Base-by-base conservation (phyloP, 2,113 vertebrate genomes). In the Triplophysa siluroides region DNA sequence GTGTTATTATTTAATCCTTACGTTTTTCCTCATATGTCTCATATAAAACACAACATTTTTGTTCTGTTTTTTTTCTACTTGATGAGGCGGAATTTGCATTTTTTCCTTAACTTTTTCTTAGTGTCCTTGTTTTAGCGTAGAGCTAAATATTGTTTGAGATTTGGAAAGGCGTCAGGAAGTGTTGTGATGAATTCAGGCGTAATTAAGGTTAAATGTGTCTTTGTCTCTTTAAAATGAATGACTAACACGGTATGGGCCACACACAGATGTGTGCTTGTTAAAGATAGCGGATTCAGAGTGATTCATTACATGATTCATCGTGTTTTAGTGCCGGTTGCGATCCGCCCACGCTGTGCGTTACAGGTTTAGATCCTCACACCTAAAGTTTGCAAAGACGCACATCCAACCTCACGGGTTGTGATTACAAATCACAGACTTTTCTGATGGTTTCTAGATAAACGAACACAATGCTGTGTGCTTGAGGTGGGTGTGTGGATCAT, bases 201-300 rank as follows among this genome's bases (percentile, higher is more conserved):
- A 56, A 60, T 60, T 58, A 65, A 64, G 33, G 79, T 74, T 79
- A 69, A 81, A 65, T 16, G 16, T 38, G 12, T 56, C 21, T 77
- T 76, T 72, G 23, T 67, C 54, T 64, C 61, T 71, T 52, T 38
- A 33, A 56, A 67, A 66, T 61, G 16, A 66, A 79, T 82, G 78
- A 83, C 54, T 81, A 67, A 78, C 47, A 29, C 58, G 21, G n/a
- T 23, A 65, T 26, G 56, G 50, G 33, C 58, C 21, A 61, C 21
- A 19, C 78, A 80, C 70, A 80, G 70, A 80, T 75, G 79, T 80
- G 70, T 67, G 61, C 21, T 66, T 50, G 2, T 76, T 76, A 81
- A 60, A 76, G 79, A 61, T 58, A 67, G 45, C 21, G 4, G 12
- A 7, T 75, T 43, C 47, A 26, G 70, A 43, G 64, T 81, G 71